Evolutionary conservation across 2,797 vertebrate species (phyloP).

Genomic region (Liasis olivaceus): DNA sequence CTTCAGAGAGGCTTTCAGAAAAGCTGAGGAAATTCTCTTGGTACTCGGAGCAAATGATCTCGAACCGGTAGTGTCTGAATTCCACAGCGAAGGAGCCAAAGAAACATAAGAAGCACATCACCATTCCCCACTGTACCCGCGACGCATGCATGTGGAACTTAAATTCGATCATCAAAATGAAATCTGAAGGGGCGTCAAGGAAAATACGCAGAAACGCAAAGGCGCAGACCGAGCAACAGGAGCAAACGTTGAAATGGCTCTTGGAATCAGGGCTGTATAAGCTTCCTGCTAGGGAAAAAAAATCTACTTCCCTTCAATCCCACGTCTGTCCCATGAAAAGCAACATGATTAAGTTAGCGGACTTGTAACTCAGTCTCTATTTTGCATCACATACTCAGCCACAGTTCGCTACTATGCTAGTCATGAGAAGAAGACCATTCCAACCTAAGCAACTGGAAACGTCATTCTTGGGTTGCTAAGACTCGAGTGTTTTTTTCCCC

Average conservation of each 20-base stretch:
- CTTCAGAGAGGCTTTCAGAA: conserved; percentile 78
- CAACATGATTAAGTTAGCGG: neutral
- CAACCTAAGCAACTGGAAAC: neutral
- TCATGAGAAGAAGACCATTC: neutral
- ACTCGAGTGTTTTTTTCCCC: neutral
- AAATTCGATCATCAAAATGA: conserved; percentile 73
- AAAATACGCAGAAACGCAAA: conserved; percentile 33
- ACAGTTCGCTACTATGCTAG: neutral
- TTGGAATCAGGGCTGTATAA: neutral
- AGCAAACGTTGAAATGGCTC: neutral
- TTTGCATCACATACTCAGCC: neutral
- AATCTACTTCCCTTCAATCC: neutral
- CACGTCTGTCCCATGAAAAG: neutral
- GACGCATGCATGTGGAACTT: conserved; percentile 80
- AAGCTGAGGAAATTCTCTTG: conserved; percentile 84
- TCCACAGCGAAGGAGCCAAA: conserved; percentile 86
- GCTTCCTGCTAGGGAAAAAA: no score
- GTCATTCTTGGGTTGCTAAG: neutral
- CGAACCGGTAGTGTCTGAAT: conserved; percentile 86
- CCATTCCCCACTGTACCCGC: conserved; percentile 87
- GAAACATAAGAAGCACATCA: conserved; percentile 88
- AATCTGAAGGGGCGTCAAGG: conserved; percentile 81
- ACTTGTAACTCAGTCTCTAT: neutral
- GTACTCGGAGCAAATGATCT: conserved; percentile 78
- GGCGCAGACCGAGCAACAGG: rapidly evolving